Conservation (phyloP, 2,797 vertebrate species). For the Macropus fuliginosus region DNA sequence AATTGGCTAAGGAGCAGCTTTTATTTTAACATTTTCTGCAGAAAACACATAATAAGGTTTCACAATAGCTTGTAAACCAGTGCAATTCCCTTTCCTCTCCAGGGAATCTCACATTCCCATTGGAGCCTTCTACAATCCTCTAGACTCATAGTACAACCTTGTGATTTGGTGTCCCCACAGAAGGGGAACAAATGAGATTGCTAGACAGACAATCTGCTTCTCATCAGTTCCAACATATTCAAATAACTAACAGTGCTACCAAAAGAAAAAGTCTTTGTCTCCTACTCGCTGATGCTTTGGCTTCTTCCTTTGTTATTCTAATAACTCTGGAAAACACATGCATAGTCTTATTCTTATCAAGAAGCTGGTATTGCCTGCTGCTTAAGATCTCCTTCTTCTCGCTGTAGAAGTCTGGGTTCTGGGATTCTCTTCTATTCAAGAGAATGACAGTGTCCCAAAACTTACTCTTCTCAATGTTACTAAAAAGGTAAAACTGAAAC, state of each 20-base stretch:
- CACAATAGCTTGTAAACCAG: not conserved
- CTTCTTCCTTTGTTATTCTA: not conserved
- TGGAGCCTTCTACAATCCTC: not conserved
- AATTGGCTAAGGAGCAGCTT: not conserved
- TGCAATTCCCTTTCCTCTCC: not conserved
- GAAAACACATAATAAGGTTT: not conserved
- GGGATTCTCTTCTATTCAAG: not conserved
- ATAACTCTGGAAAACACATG: not conserved
- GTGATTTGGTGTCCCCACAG: not conserved
- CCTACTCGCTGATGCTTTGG: not conserved
- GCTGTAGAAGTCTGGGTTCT: not conserved
- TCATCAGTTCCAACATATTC: not conserved
- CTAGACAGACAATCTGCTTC: not conserved
- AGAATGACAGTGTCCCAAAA: not conserved
- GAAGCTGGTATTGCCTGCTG: not conserved
- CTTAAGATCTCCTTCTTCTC: not conserved
- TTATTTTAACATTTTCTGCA: not conserved
- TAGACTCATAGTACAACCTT: not conserved
- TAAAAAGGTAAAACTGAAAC: not conserved
- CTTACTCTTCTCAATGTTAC: not conserved
- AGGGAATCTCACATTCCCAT: not conserved
- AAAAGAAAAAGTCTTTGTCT: not conserved
- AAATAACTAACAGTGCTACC: not conserved
- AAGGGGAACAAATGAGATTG: not conserved
- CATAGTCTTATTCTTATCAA: not conserved